Conservation (phyloP, 2,113 vertebrate species). For the Sebastes fasciatus region DNA sequence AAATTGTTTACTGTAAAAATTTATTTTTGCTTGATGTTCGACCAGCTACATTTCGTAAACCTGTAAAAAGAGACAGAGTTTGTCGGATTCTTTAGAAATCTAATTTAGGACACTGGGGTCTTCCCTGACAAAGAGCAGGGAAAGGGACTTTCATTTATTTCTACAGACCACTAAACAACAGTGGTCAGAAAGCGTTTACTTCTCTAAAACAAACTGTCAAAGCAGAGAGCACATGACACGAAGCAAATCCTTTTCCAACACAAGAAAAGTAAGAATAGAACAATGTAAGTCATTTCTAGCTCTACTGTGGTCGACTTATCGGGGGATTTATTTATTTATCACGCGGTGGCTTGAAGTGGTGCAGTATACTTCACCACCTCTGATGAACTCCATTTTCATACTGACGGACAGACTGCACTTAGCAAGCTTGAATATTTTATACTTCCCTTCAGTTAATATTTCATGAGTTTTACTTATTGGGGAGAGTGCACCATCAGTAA, state of each 20-base stretch:
- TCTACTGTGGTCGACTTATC: background rate
- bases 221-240: background rate
- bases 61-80: background rate
- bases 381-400: constrained; percentile 7
- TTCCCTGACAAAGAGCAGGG: background rate
- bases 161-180: background rate
- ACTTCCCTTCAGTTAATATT: constrained; percentile 44
- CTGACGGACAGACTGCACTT: constrained; percentile 32
- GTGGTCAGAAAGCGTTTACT: constrained; percentile 15
- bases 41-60: background rate
- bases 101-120: constrained; percentile 29
- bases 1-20: background rate
- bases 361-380: background rate
- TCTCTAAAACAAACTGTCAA: background rate
- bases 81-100: background rate
- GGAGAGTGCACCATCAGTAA: constrained; percentile 9
- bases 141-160: constrained; percentile 39
- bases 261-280: background rate
- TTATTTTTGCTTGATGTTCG: background rate
- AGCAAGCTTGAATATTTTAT: constrained; percentile 54
- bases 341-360: background rate
- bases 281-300: background rate
- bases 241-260: background rate
- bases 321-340: background rate
- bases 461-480: constrained; percentile 20